Base-by-base conservation (phyloP, 2,888 invertebrate genomes). In the Clusia tigrina region DNA sequence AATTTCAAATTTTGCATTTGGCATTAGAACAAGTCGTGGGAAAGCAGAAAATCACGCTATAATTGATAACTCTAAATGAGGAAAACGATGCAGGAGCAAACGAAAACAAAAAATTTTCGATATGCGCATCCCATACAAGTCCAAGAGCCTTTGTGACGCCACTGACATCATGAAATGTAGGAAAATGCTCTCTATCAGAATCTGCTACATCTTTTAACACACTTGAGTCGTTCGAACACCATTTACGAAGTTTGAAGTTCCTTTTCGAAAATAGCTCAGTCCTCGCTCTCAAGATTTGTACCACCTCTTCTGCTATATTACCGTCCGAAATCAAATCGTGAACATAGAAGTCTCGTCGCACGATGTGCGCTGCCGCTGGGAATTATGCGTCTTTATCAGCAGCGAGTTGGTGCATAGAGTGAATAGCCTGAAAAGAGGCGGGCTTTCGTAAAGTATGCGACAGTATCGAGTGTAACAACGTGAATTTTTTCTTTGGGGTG, bases 311-410 rank as follows among this genome's bases (percentile, higher is more conserved):
- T 20, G 51, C 54, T 2, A 62, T 62, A 53, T 66, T 54, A 2
- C 58, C 65, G 5, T 63, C 67, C 17, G 67, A 64, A 12, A 71
- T 57, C 15, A 71, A 22, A 61, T 73, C 71, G 23, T 73, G 69
- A 5, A 73, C 69, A 57, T 72, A 73, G 52, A 72, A 71, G 22
- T 69, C 67, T 25, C 57, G 57, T 2, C 52, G 42, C 22, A 69
- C 38, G 38, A 60, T 62, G 18, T 67, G 57, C 22, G 63, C 32
- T 9, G 68, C 73, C 12, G 67, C 10, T 0, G 74, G 71, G 54
- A 55, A 70, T 6, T 18, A 52, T 1, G 18, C 3, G 48, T 60
- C 57, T 57, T 66, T 48, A 91, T 67, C 65, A 1, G n/a, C 3
- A 10, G 65, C 32, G 9, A 68, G 55, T n/a, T 63, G 63, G 5